A percentile compares a stretch with the other conserved stretches of the same genome.
phyloP scores from a whole-genome alignment of 2,113 vertebrate species.

The Mixornis gularis region DNA sequence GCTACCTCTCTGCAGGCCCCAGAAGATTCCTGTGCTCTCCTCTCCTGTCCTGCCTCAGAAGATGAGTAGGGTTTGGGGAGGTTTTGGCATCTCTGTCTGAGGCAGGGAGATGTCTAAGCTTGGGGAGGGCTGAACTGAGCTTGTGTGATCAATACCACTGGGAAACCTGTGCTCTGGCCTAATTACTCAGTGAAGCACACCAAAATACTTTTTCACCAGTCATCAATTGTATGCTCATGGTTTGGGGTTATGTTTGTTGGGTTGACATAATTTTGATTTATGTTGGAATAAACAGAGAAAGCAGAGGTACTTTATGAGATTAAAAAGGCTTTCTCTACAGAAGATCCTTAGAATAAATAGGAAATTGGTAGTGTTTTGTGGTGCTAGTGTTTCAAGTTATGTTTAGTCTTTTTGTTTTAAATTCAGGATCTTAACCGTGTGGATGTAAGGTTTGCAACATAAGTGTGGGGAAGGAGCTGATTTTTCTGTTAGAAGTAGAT shows the following conservation, averaged over 20 bases:
- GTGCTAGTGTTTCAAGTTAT: not conserved
- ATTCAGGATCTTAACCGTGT: not conserved
- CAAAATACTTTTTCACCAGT: not conserved
- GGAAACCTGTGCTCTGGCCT: not conserved
- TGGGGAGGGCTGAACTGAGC: not conserved
- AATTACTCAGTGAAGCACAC: not conserved
- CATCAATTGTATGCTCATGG: not conserved
- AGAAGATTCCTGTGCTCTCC: not conserved
- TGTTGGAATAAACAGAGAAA: not conserved
- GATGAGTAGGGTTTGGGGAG: not conserved
- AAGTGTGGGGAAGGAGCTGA: not conserved
- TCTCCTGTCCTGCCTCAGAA: not conserved
- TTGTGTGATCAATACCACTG: not conserved
- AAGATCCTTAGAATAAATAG: not conserved
- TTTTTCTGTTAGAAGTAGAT: not conserved
- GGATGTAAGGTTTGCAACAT: not conserved
- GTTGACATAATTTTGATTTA: not conserved
- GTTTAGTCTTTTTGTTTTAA: not conserved
- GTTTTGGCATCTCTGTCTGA: not conserved
- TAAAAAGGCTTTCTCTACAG: not conserved
- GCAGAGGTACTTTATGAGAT: not conserved
- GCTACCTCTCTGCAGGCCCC: not conserved
- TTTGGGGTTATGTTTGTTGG: not conserved
- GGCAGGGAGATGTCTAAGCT: not conserved
- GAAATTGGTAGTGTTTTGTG: not conserved